phyloP scores from a whole-genome alignment of 2,113 vertebrate genomes.

The Tursiops truncatus region DNA sequence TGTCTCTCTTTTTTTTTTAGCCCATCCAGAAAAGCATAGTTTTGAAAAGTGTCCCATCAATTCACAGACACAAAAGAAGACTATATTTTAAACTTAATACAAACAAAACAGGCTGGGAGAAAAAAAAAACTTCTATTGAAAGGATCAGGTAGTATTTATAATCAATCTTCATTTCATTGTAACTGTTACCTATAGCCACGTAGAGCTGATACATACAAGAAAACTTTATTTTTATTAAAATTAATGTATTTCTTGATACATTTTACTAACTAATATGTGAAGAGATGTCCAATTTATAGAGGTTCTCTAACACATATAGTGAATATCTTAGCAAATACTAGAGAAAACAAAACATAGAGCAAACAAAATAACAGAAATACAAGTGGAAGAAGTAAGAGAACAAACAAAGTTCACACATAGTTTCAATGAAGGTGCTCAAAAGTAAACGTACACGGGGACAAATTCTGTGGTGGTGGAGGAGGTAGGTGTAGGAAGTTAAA shows the following conservation, averaged over 20 bases:
- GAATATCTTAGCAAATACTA: not conserved
- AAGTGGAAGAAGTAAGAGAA: not conserved
- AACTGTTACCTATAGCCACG: not conserved
- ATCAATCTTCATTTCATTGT: not conserved
- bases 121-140: not conserved
- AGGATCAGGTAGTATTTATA: not conserved
- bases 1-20: too few species aligned
- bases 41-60: not conserved
- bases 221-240: slow-evolving; percentile 5
- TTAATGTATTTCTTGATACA: not conserved
- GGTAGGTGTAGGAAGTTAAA: not conserved
- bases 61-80: not conserved
- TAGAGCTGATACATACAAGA: not conserved
- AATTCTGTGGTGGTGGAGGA: not conserved
- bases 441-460: not conserved
- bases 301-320: not conserved
- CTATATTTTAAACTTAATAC: not conserved
- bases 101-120: not conserved
- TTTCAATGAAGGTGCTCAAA: not conserved
- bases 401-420: not conserved
- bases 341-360: not conserved
- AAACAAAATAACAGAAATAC: not conserved
- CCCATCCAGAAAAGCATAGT: not conserved
- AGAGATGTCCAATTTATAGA: not conserved
- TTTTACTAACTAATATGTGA: not conserved